Base-by-base conservation (phyloP, 2,113 vertebrate species). In the Petromus typicus region DNA sequence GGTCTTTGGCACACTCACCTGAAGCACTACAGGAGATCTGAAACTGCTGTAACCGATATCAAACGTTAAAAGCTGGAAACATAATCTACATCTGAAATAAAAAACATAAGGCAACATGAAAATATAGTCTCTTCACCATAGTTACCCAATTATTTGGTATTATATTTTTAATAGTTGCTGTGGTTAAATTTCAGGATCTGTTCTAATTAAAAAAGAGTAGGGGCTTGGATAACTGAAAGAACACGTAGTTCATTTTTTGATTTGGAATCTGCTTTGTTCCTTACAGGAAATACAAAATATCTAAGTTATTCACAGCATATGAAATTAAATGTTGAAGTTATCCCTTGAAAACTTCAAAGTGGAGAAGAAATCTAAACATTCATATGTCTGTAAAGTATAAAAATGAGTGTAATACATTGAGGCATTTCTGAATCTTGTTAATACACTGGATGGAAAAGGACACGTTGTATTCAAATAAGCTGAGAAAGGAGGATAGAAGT, bases 61-160 rank as follows among this genome's bases (percentile, higher is more conserved):
- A 98, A 99, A 99, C 45, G 99, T 99, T 90, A 99, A 90, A 97
- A 99, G 98, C 96, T 99, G 99, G 98, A 99, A 99, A 97, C 99
- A 99, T 14, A 98, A 98, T 57, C 98, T 98, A 97, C 99, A 99
- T 97, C 99, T 99, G 97, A 94, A 98, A 97, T 48, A 96, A 84
- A 98, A n/a, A 86, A 40, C 48, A 93, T 7, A 84, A 32, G 4
- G 37, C 23, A 83, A 95, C 27, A 94, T 51, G 84, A 91, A 82
- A 78, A 61, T 56, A 57, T 10, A 63, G 22, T 51, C 2, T 85
- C 3, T 40, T 86, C 34, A 23, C 59, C 78, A 59, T 18, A 48
- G 34, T 81, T 51, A 43, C 7, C 64, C 40, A 66, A 32, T 57
- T 71, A 48, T 45, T 78, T 80, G 67, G 10, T 45, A 30, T 88